Evolutionary conservation across 2,888 invertebrate species (phyloP).

Genomic region (Uloborus plumipes): DNA sequence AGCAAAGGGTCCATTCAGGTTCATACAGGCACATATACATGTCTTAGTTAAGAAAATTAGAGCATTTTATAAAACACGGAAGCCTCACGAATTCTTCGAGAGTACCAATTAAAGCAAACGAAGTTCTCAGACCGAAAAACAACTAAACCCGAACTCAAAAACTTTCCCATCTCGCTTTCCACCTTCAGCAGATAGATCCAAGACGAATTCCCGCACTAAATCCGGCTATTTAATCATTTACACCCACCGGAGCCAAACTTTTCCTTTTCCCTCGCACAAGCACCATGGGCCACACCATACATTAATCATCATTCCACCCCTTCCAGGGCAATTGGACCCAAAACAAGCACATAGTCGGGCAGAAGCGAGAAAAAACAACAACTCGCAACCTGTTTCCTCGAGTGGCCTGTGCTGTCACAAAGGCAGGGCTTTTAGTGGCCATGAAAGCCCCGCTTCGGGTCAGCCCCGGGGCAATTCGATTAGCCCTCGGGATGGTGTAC

Average conservation of each 20-base stretch:
- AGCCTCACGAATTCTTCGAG: too few species aligned
- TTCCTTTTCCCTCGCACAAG: background rate
- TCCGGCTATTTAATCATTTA: slow-evolving; percentile 57
- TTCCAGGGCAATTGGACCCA: slow-evolving; percentile 2
- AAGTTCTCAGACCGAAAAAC: background rate
- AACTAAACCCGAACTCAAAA: slow-evolving; percentile 6
- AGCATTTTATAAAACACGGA: too few species aligned
- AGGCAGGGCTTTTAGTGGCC: slow-evolving; percentile 51
- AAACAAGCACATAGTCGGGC: background rate
- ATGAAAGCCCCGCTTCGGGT: slow-evolving; percentile 51
- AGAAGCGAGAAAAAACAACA: slow-evolving; percentile 11
- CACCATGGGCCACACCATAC: slow-evolving; percentile 18
- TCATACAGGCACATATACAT: too few species aligned
- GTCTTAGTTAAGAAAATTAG: too few species aligned
- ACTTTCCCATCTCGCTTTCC: background rate
- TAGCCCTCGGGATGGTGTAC: slow-evolving; percentile 49
- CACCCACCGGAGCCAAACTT: slow-evolving; percentile 21
- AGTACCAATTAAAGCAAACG: too few species aligned
- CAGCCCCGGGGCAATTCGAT: slow-evolving; percentile 58
- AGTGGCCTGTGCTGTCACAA: slow-evolving; percentile 33
- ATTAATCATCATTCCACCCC: slow-evolving; percentile 60
- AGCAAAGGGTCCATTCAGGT: too few species aligned
- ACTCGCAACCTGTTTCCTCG: background rate
- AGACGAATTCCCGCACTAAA: slow-evolving; percentile 37
- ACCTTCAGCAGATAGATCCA: background rate